Evolutionary conservation across 1,140 invertebrate species (phyloP), one percentile per base, ranked within the genome.

Genomic region (Neotoxoptera formosana): DNA sequence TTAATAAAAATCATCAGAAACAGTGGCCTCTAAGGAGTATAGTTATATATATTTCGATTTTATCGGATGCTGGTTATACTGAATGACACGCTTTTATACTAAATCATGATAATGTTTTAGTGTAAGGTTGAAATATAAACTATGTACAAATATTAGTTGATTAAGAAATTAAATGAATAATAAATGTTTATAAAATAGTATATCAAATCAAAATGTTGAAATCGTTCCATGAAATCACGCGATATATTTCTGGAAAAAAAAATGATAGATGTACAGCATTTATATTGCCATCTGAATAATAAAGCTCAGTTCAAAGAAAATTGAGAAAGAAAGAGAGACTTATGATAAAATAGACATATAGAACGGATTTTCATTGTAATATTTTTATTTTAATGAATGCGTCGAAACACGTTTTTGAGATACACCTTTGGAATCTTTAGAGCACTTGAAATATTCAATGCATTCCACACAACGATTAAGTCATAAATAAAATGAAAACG

Each of bases 401-500:
- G 20, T 21, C 30, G 20, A 48, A 48, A 51, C n/a, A 48, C 7
- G 23, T 89, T 56, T 36, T 56, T 25, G 87, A 2, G 21, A 36
- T 25, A 25, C 21, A 56, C 48, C 9, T n/a, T 30, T 2, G 23
- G 21, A 25, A 25, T 25, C 34, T 56, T 53, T 23, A 23, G 23
- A 89, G 34, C 20, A 53, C 21, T 89, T 89, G 41, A 41, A 56
- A 56, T 89, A 89, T 41, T 53, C 51, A 41, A 89, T 56, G 9
- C n/a, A 36, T 56, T 56, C 34, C 11, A 23, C 8, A 11, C 8
- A 53, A 53, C 48, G 87, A 56, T 89, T 89, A 89, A 89, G 34
- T 89, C 23, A 41, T 89, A 89, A 89, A 56, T 9, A 8, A n/a
- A 56, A 89, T 41, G 34, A 53, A 89, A 89, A 89, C 51, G 51